Conservation (phyloP, 2,888 invertebrate genomes). For the Emesis castigata region DNA sequence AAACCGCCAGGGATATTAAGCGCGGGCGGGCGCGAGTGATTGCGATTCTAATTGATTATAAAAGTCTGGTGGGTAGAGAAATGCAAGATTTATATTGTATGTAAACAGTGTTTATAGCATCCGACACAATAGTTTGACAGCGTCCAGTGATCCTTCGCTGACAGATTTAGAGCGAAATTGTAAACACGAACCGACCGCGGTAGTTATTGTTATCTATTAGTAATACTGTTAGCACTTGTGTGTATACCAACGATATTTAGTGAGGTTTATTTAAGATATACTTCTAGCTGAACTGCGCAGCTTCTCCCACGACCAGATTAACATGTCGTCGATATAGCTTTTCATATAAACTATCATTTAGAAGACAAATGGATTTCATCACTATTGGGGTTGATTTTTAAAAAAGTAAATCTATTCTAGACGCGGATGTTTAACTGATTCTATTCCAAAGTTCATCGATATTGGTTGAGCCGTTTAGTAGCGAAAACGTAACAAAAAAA, state of each 20-base stretch:
- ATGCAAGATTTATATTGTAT: conserved; percentile 80
- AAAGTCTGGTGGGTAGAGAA: conserved; percentile 80
- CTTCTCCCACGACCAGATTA: too few species aligned
- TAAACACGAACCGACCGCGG: conserved; percentile 58
- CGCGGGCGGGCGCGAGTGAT: conserved; percentile 75
- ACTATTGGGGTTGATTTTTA: too few species aligned
- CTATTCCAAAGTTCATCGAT: too few species aligned
- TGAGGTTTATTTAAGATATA: background rate
- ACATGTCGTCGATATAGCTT: too few species aligned
- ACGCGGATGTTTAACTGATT: too few species aligned
- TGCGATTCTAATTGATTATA: conserved; percentile 83
- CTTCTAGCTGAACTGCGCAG: too few species aligned
- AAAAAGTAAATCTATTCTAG: too few species aligned
- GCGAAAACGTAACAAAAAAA: too few species aligned
- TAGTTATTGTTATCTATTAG: conserved; percentile 6
- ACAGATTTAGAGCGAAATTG: conserved; percentile 69
- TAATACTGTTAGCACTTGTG: background rate
- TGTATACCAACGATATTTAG: background rate
- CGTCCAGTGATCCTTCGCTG: conserved; percentile 51
- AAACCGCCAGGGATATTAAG: conserved; percentile 79
- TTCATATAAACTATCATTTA: too few species aligned
- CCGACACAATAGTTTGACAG: conserved; percentile 57
- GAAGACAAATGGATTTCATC: too few species aligned
- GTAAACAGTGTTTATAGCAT: conserved; percentile 65
- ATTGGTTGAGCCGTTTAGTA: too few species aligned